Conservation (phyloP, 2,888 invertebrate genomes). For the Tenthredo scrophulariae region DNA sequence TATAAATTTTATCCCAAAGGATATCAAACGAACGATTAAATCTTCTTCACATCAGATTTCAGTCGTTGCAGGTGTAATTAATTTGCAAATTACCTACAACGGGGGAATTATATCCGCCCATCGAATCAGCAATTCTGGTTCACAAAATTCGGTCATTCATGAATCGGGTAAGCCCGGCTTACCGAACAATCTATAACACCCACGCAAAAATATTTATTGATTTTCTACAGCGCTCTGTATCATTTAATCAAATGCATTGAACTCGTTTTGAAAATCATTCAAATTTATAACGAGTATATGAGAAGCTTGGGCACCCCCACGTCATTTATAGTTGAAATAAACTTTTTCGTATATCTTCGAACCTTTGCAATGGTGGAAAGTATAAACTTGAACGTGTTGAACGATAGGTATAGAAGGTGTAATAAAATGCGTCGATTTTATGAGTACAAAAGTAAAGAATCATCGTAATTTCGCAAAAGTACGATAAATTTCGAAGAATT, state of each 20-base stretch:
- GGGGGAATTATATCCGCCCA: not conserved
- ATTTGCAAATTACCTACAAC: not conserved
- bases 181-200: not conserved
- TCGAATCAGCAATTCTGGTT: constrained; percentile 4
- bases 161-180: not conserved
- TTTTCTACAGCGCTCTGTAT: not conserved
- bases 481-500: too few relatives aligned
- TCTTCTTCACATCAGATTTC: not conserved
- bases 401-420: not conserved
- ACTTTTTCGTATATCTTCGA: not conserved
- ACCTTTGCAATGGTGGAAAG: not conserved
- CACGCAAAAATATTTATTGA: not conserved
- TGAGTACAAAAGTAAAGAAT: not conserved
- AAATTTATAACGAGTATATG: not conserved
- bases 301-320: too few relatives aligned
- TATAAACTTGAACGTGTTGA: not conserved
- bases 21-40: not conserved
- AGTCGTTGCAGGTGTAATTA: not conserved
- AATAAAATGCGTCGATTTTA: not conserved
- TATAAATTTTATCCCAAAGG: too few relatives aligned
- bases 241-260: not conserved
- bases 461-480: too few relatives aligned
- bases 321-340: not conserved
- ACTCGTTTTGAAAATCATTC: not conserved
- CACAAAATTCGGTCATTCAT: not conserved